Base-by-base conservation (phyloP, 2,113 vertebrate species). In the Platysteira castanea region DNA sequence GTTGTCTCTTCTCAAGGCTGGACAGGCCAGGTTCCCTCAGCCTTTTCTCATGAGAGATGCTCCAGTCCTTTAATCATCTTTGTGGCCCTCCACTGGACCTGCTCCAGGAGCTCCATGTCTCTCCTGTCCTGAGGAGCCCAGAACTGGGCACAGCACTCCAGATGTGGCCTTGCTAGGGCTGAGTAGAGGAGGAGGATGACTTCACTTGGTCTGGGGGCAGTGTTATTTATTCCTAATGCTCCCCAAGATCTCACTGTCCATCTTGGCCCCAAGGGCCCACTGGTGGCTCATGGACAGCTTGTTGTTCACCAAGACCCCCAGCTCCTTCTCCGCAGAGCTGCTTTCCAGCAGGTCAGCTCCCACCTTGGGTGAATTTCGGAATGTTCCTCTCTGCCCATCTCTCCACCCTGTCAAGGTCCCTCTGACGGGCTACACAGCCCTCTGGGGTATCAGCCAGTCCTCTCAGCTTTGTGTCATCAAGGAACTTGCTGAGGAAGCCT, bases 361-460 rank as follows among this genome's bases (percentile, higher is more conserved):
- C 20, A 35, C 20, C 19, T 41, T n/a, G 8, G n/a, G 26, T 83
- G 41, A 47, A 27, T 76, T 89, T 76, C 47, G 41, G n/a, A 31
- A 1, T 0, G 16, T 41, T 76, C 33, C 4, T 16, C 61, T 83
- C 61, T 54, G 30, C 47, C 47, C n/a, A 7, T 26, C 13, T 64
- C 57, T 53, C 39, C 46, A 39, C 0, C 16, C 13, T 75, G 6
- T 15, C 0, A 0, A 59, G 27, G 18, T 50, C 8, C 12, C 44
- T 57, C 50, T 64, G 27, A 67, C 37, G 19, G 59, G 31, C 57
- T 73, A 42, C 37, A 11, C 27, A 28, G 37, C 44, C 4, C 69
- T 24, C 33, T 75, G 47, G 24, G 24, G 16, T n/a, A 4, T 5
- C 0, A 0, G 6, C 46, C 39, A 18, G 23, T 68, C n/a, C 30